Conservation (phyloP, 2,888 invertebrate genomes). For the Phaonia tiefii region DNA sequence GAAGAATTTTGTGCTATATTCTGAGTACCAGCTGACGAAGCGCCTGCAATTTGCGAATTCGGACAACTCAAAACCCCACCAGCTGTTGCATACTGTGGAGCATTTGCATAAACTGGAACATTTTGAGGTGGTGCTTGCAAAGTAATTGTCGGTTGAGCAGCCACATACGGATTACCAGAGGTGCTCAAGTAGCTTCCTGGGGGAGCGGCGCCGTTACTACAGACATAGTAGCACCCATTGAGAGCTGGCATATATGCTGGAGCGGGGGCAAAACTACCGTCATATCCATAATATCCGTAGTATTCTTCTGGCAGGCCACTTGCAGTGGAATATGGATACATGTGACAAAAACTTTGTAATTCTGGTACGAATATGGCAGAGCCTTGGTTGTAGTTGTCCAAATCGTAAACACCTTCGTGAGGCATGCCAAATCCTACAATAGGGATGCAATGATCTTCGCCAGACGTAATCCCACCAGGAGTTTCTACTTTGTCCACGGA, state of each 20-base stretch:
- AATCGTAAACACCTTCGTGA: slow-evolving; percentile 53
- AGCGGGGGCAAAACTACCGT: slow-evolving; percentile 66
- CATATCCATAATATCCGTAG: slow-evolving; percentile 68
- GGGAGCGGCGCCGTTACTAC: slow-evolving; percentile 50
- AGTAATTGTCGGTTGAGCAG: slow-evolving; percentile 39
- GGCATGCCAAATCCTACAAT: slow-evolving; percentile 16
- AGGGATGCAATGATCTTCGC: slow-evolving; percentile 36
- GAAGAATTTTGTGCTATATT: slow-evolving; percentile 34
- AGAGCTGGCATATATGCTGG: slow-evolving; percentile 65
- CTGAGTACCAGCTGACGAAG: slow-evolving; percentile 1
- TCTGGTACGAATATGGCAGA: slow-evolving; percentile 66
- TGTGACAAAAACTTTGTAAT: slow-evolving; percentile 66
- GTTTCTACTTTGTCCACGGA: slow-evolving; percentile 22
- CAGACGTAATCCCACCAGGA: not conserved
- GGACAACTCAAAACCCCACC: slow-evolving; percentile 28
- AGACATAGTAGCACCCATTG: slow-evolving; percentile 67
- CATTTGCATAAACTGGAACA: slow-evolving; percentile 41
- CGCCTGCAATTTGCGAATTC: slow-evolving; percentile 15
- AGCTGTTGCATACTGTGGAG: slow-evolving; percentile 10
- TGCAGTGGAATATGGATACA: slow-evolving; percentile 59
- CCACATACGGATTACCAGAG: slow-evolving; percentile 38
- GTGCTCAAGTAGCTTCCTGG: slow-evolving; percentile 46
- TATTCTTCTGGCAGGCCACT: slow-evolving; percentile 68
- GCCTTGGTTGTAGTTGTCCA: slow-evolving; percentile 60
- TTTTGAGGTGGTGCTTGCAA: slow-evolving; percentile 47